These are phyloP conservation scores for Hepsetus odoe DNA, from an alignment of 2,113 vertebrate genomes.

Conservation along the genomic window DNA sequence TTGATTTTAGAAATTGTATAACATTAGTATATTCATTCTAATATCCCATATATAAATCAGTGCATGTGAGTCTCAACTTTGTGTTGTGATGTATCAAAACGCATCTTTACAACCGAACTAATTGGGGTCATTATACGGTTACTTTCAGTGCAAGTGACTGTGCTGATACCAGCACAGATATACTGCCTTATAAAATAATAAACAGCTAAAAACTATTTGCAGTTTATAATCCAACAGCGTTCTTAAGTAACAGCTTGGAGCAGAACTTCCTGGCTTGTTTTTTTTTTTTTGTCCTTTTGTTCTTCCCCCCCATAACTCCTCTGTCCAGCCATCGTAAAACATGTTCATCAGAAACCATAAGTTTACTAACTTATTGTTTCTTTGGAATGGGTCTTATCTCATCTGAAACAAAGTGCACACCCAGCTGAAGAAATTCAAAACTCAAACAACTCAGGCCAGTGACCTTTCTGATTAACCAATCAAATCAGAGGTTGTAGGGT, in stretches of 20 bases:
- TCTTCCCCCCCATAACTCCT: background rate
- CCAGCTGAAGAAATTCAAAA: too few relatives aligned
- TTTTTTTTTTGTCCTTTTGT: too few relatives aligned
- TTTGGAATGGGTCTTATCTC: background rate
- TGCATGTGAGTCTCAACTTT: too few relatives aligned
- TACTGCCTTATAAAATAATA: background rate
- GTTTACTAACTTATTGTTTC: background rate
- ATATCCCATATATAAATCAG: background rate
- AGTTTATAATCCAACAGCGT: background rate
- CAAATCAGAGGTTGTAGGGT: too few relatives aligned
- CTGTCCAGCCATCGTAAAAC: background rate
- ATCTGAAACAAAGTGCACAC: too few relatives aligned
- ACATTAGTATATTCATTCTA: too few relatives aligned
- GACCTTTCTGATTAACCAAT: too few relatives aligned
- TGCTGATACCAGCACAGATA: background rate
- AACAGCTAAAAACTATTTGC: background rate
- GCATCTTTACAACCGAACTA: background rate
- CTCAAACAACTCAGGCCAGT: too few relatives aligned
- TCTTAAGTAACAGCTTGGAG: too few relatives aligned
- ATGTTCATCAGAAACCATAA: background rate
- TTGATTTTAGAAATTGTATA: too few relatives aligned
- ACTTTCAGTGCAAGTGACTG: background rate
- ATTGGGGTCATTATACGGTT: background rate
- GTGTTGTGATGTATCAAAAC: background rate
- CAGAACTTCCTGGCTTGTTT: too few relatives aligned